Conservation (phyloP, 2,113 vertebrate genomes). For the Sisor rabdophorus region DNA sequence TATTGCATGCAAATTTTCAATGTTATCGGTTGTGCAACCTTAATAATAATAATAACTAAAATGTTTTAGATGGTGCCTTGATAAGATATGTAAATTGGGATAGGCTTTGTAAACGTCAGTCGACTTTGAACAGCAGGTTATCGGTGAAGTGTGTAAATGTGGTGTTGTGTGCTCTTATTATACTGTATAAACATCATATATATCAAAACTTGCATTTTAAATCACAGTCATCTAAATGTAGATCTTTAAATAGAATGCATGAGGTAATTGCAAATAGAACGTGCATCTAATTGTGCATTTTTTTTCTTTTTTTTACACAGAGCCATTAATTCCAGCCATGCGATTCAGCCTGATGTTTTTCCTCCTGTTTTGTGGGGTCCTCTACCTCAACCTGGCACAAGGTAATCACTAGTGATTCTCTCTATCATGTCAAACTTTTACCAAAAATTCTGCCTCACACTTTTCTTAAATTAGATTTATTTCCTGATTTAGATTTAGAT, state of each 20-base stretch:
- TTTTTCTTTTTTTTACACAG: not conserved
- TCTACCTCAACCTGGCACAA: slow-evolving; percentile 61
- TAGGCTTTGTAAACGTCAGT: too few species aligned
- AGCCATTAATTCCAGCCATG: slow-evolving; percentile 55
- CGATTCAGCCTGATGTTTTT: slow-evolving; percentile 50
- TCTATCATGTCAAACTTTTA: not conserved
- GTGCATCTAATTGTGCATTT: not conserved
- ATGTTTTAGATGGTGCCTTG: not conserved
- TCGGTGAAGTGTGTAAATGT: too few species aligned
- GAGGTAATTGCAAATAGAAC: too few species aligned
- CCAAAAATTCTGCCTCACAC: too few species aligned
- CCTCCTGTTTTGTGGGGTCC: slow-evolving; percentile 47
- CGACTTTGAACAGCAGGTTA: not conserved
- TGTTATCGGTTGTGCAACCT: not conserved
- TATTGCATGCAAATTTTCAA: not conserved
- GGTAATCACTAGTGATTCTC: slow-evolving; percentile 47
- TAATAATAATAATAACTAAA: not conserved
- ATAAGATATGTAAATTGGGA: not conserved
- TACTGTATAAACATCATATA: too few species aligned
- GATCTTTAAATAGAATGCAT: too few species aligned
- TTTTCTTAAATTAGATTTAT: not conserved
- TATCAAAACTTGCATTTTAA: too few species aligned
- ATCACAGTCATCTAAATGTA: too few species aligned
- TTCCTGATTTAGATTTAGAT: too few species aligned
- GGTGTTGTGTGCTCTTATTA: too few species aligned